Evolutionary conservation across 1,140 invertebrate species (phyloP), one percentile per base, ranked within the genome.

Genomic region (Drosophila azteca): DNA sequence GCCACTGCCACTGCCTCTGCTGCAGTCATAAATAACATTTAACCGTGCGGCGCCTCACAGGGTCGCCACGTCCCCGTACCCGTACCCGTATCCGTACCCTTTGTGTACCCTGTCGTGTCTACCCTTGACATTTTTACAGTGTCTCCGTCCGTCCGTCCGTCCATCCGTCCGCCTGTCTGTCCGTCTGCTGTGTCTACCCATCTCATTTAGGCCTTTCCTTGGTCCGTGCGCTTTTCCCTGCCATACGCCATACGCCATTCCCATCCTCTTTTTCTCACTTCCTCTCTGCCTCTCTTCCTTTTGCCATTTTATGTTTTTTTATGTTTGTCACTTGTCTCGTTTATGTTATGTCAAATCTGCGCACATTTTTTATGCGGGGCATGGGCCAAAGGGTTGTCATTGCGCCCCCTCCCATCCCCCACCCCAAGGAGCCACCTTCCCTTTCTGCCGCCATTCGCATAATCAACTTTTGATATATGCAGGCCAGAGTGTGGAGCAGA

Each of bases 11-110:
- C 7, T 35, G 31, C 35, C 35, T 13, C 45, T 61, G 55, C 51
- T 85, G 81, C 77, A 85, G 81, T 72, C 81, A 87, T 87, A 87
- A 87, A 87, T 87, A 88, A 88, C 70, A 82, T 88, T 88, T 82
- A 82, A 85, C 71, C 67, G 59, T 51, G 58, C 59, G 49, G 55
- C 45, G 48, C 24, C 58, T 46, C 35, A 39, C 35, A 39, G 35
- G 11, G 35, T 39, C 8, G 8, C 29, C 1, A 1, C 6, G 7
- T 26, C 6, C 29, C 29, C 6, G 29, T 29, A 54, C 41, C 54
- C 26, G 20, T 61, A 20, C 44, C 44, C 58, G 20, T 61, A 20
- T 39, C 44, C 58, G 43, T 61, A 59, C 61, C 58, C 58, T 31
- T 31, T 31, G 31, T 31, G 31, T 31, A 31, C 31, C 31, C 31